These are phyloP conservation scores for Yponomeuta sedellus DNA, from an alignment of 2,888 invertebrate genomes.

Conservation along the genomic window DNA sequence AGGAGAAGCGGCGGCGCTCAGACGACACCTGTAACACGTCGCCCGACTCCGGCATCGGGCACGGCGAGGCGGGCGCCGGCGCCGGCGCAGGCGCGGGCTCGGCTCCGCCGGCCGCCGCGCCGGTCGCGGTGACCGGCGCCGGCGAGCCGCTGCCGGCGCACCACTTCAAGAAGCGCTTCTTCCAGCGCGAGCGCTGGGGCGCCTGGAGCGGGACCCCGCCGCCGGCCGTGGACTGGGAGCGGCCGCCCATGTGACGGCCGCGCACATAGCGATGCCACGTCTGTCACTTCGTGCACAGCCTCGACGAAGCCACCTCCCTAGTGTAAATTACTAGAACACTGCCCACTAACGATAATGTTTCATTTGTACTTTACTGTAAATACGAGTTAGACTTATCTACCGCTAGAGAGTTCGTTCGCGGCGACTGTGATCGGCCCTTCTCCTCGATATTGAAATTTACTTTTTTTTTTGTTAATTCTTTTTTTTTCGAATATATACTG, in stretches of 20 bases:
- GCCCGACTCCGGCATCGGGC: conserved; percentile 91
- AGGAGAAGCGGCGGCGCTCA: conserved; percentile 88
- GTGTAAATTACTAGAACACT: background rate
- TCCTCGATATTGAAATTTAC: conserved; percentile 31
- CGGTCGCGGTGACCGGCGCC: conserved; percentile 59
- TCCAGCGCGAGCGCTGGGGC: conserved; percentile 84
- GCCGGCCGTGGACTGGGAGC: conserved; percentile 67
- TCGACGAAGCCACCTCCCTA: conserved; percentile 23
- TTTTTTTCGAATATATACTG: conserved; percentile 72
- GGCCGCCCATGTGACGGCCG: conserved; percentile 68
- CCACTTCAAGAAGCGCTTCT: conserved; percentile 91
- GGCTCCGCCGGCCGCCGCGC: conserved; percentile 72
- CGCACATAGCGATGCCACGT: conserved; percentile 38
- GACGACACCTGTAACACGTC: conserved; percentile 91
- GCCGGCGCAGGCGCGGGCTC: conserved; percentile 56
- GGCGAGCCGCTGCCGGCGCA: conserved; percentile 54
- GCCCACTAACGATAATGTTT: background rate
- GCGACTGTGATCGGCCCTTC: conserved; percentile 14
- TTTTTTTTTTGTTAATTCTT: conserved; percentile 44
- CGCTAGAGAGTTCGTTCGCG: conserved; percentile 12
- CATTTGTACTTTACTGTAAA: conserved; percentile 11
- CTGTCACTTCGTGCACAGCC: conserved; percentile 27
- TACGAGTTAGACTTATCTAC: conserved; percentile 2
- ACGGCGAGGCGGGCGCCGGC: conserved; percentile 71
- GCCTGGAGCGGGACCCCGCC: conserved; percentile 63